Base-by-base conservation (phyloP, 2,113 vertebrate species). In the Tautogolabrus adspersus region DNA sequence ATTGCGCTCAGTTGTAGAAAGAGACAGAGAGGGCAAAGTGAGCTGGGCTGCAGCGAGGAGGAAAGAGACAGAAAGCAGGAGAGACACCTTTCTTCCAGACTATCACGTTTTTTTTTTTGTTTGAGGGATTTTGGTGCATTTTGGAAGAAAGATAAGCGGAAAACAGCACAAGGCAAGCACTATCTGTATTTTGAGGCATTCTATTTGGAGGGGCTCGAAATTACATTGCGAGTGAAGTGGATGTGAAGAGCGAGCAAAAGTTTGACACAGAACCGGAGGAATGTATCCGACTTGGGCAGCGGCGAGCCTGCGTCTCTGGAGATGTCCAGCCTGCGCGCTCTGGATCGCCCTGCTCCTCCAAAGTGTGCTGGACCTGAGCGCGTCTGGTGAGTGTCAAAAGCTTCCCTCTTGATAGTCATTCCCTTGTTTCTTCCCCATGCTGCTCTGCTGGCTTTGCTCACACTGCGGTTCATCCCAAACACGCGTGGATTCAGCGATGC, bases 241-340 rank as follows among this genome's bases (percentile, higher is more conserved):
- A 94, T 94, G 93, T 93, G 81, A 72, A 86, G 76, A 90, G 60
- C 73, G 69, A 75, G 49, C 22, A 47, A 54, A 75, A 75, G 60
- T 78, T 59, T 57, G 77, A 69, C 63, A 64, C 76, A 89, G 70
- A 87, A 72, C 88, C 80, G 88, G 84, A 93, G 93, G 93, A 92
- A 94, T 94, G 94, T 89, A 92, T 92, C 84, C 81, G 80, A 89
- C 42, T 76, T 82, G 92, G 90, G 84, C 72, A 80, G 87, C 90
- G 75, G 77, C 60, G 80, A 86, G 82, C 82, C 89, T 77, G 79
- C 79, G 84, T 84, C 76, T 77, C 19, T 73, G 79, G 91, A 87
- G 92, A 89, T 93, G 92, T 92, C 92, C 93, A 81, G 77, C 66
- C 74, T 81, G 84, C 85, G 82, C 88, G 11, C 82, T 90, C 4